Evolutionary conservation across 2,113 vertebrate genomes (phyloP).

Genomic region (Excalfactoria chinensis): DNA sequence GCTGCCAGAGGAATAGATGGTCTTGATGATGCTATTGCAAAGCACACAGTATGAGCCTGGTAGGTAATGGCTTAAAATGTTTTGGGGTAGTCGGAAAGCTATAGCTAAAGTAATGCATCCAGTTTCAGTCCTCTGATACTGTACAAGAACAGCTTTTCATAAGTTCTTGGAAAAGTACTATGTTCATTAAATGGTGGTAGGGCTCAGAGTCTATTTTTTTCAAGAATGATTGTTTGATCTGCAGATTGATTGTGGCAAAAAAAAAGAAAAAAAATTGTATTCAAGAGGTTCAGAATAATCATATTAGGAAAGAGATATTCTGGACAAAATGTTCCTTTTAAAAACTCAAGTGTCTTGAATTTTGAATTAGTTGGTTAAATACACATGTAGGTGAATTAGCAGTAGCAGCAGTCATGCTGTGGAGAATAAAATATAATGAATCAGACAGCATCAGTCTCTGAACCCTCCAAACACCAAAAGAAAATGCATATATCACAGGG

Average conservation of each 20-base stretch:
- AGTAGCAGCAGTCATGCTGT: background rate
- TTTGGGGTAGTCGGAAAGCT: background rate
- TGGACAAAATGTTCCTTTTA: slow-evolving; percentile 8
- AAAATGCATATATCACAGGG: slow-evolving; percentile 84
- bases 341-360: slow-evolving; percentile 9
- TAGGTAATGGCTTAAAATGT: background rate
- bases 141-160: background rate
- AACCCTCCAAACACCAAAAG: slow-evolving; percentile 81
- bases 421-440: slow-evolving; percentile 21
- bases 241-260: background rate
- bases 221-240: background rate
- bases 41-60: background rate
- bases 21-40: background rate
- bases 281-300: background rate
- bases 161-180: background rate
- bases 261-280: background rate
- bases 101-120: background rate
- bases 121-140: background rate
- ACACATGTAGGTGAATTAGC: background rate
- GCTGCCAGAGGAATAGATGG: background rate
- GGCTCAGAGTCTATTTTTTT: background rate
- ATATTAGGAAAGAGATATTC: background rate
- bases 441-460: slow-evolving; percentile 56
- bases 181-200: background rate
- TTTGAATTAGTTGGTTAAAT: background rate